These are phyloP conservation scores for Fulmarus glacialis DNA, from an alignment of 2,113 vertebrate species.

Conservation along the genomic window DNA sequence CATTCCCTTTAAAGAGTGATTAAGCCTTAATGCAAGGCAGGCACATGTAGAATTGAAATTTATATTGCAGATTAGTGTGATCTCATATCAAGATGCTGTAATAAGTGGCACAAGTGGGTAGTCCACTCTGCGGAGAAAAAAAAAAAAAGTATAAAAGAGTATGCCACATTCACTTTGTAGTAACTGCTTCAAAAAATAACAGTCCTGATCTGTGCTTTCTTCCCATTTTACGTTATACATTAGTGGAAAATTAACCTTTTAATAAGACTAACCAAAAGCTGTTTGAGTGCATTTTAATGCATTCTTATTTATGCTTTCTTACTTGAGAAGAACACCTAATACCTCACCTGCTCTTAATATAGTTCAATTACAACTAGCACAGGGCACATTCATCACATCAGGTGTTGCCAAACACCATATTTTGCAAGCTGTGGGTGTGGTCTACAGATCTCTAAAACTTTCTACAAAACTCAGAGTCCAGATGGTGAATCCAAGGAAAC, in stretches of 20 bases:
- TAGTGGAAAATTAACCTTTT: neutral
- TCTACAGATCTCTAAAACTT: neutral
- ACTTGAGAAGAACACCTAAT: neutral
- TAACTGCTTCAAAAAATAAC: neutral
- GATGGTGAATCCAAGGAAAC: neutral
- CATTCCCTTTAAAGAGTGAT: neutral
- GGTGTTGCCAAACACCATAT: neutral
- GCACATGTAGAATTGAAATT: neutral
- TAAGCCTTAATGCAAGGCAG: neutral
- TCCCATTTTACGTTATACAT: neutral
- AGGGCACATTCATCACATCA: neutral
- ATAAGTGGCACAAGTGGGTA: neutral
- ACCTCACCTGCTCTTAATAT: neutral
- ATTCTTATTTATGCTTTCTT: neutral
- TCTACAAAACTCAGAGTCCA: neutral
- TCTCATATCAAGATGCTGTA: neutral
- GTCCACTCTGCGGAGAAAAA: fast-evolving
- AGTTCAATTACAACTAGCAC: neutral
- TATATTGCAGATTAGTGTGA: neutral
- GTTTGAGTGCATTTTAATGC: neutral
- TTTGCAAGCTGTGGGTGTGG: neutral
- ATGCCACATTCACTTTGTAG: neutral
- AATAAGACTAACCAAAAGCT: neutral
- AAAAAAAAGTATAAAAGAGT: neutral
- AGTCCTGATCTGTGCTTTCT: neutral